Conservation (phyloP, 2,888 invertebrate genomes). For the Patella ulyssiponensis region DNA sequence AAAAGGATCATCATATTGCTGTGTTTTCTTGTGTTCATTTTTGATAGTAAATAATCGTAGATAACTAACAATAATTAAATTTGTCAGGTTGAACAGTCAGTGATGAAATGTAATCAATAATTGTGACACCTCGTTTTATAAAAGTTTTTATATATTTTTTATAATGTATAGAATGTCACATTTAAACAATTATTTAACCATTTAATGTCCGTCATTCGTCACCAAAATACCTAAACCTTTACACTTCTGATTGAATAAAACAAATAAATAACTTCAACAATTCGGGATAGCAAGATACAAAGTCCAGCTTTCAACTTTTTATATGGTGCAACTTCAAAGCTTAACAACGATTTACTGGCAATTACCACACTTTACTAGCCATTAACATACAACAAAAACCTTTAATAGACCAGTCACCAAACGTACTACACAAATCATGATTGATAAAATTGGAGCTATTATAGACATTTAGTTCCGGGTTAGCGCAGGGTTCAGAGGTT, state of each 20-base stretch:
- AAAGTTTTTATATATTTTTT: no score
- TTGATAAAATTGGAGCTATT: slow-evolving; percentile 5
- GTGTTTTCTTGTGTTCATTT: no score
- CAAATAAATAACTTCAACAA: slow-evolving; percentile 5
- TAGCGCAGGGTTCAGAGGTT: not conserved
- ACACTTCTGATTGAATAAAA: slow-evolving; percentile 1
- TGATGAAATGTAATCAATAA: no score
- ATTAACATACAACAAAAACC: slow-evolving; percentile 7
- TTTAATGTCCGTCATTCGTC: no score
- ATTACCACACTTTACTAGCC: slow-evolving; percentile 7
- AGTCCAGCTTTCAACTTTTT: not conserved
- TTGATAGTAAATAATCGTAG: no score
- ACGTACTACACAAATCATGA: slow-evolving; percentile 1
- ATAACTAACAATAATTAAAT: no score
- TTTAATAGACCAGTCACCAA: not conserved
- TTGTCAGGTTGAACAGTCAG: no score
- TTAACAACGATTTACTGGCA: not conserved
- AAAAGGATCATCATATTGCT: no score
- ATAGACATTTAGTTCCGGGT: slow-evolving; percentile 12
- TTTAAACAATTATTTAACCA: no score
- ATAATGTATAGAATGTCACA: no score
- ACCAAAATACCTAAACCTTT: no score
- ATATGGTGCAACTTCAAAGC: not conserved
- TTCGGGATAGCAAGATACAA: not conserved
- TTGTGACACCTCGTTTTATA: no score